Evolutionary conservation across 2,888 invertebrate species (phyloP).

Genomic region (Emmelina monodactyla): DNA sequence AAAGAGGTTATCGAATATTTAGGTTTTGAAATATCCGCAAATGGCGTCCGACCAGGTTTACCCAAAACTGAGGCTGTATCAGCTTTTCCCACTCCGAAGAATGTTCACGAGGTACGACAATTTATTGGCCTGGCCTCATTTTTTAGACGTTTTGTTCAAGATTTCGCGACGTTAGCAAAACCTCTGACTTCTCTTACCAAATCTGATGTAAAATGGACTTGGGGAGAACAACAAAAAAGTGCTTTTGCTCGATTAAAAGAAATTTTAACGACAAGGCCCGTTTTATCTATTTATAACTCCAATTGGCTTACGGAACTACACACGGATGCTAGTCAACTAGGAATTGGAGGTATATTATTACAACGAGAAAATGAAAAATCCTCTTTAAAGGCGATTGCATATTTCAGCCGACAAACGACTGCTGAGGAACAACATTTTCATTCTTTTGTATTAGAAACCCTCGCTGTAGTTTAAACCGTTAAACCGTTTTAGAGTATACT

Average conservation of each 20-base stretch:
- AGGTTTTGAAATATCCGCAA: not conserved
- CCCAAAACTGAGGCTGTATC: not conserved
- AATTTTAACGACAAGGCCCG: not conserved
- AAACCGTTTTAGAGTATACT: constrained; percentile 10
- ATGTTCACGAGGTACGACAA: constrained; percentile 3
- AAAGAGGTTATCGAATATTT: constrained; percentile 1
- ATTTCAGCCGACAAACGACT: constrained; percentile 7
- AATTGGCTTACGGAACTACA: not conserved
- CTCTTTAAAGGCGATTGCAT: not conserved
- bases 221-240: not conserved
- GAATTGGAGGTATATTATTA: not conserved
- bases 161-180: not conserved
- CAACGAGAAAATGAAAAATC: not conserved
- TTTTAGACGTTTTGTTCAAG: constrained; percentile 2
- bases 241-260: not conserved
- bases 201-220: not conserved
- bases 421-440: constrained; percentile 6
- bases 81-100: not conserved
- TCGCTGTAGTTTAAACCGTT: constrained; percentile 10
- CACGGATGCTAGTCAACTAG: not conserved
- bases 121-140: constrained; percentile 5
- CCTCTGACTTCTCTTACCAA: constrained; percentile 1
- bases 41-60: not conserved
- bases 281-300: not conserved
- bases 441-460: constrained; percentile 20